These are phyloP conservation scores for Cepaea nemoralis DNA, from an alignment of 1,140 invertebrate species.

Conservation along the genomic window DNA sequence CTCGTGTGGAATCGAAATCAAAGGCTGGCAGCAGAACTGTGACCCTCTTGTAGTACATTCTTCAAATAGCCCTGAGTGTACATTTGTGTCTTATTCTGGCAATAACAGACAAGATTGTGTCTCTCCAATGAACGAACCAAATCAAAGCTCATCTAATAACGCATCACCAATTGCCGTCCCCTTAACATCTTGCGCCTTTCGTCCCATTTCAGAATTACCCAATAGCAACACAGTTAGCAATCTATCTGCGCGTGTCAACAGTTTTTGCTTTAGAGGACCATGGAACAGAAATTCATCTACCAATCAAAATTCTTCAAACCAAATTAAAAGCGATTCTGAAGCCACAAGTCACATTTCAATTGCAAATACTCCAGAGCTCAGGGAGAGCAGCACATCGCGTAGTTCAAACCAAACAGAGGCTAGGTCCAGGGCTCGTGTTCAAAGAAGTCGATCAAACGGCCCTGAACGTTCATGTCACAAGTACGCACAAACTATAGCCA, in stretches of 20 bases:
- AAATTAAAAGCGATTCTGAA: neutral
- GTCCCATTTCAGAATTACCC: neutral
- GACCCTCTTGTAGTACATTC: constrained; percentile 22
- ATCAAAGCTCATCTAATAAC: neutral
- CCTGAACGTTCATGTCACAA: neutral
- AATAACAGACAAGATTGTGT: constrained; percentile 1
- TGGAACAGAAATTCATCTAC: neutral
- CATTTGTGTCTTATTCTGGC: neutral
- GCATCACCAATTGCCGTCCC: neutral
- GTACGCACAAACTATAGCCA: constrained; percentile 6
- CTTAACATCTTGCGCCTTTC: neutral
- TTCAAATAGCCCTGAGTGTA: constrained; percentile 21
- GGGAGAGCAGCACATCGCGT: constrained; percentile 14
- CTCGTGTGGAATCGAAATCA: neutral
- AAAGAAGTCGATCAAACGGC: constrained; percentile 15
- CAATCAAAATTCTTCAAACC: neutral
- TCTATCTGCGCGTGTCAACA: neutral
- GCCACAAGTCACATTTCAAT: neutral
- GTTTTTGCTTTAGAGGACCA: neutral
- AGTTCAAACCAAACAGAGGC: neutral
- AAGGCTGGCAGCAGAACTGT: constrained; percentile 1
- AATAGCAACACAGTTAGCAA: neutral
- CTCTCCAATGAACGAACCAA: neutral
- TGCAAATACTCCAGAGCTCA: neutral
- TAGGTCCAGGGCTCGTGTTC: neutral